These are phyloP conservation scores for Spodoptera exigua DNA, from an alignment of 2,888 invertebrate genomes.

Conservation along the genomic window DNA sequence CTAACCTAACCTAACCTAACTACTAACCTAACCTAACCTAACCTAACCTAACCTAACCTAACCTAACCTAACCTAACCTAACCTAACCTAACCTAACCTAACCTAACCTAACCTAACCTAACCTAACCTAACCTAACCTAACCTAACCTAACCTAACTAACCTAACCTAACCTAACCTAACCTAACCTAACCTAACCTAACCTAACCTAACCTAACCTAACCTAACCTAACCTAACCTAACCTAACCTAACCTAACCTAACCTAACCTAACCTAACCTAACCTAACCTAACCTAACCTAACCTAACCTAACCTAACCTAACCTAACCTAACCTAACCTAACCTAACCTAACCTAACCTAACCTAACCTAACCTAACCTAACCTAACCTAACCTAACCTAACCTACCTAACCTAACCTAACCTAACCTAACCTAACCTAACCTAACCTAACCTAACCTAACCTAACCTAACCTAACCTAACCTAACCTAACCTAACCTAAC, in stretches of 20 bases:
- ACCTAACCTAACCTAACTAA: slow-evolving; percentile 42
- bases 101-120: slow-evolving; percentile 44
- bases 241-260: slow-evolving; percentile 38
- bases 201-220: slow-evolving; percentile 46
- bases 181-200: slow-evolving; percentile 30
- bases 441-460: slow-evolving; percentile 29
- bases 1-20: slow-evolving; percentile 43
- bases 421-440: slow-evolving; percentile 39
- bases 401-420: slow-evolving; percentile 37
- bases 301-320: slow-evolving; percentile 39
- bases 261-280: slow-evolving; percentile 37
- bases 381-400: slow-evolving; percentile 24
- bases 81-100: slow-evolving; percentile 39
- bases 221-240: slow-evolving; percentile 25
- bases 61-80: slow-evolving; percentile 38
- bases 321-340: slow-evolving; percentile 37
- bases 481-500: slow-evolving; percentile 21
- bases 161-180: slow-evolving; percentile 39
- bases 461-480: slow-evolving; percentile 28
- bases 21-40: slow-evolving; percentile 24
- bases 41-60: slow-evolving; percentile 42
- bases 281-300: slow-evolving; percentile 40
- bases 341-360: slow-evolving; percentile 40
- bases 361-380: slow-evolving; percentile 38
- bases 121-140: slow-evolving; percentile 42